A percentile compares a stretch with the other conserved stretches of the same genome.
Conservation (phyloP, 2,113 vertebrate genomes). For the Pelobates fuscus region DNA sequence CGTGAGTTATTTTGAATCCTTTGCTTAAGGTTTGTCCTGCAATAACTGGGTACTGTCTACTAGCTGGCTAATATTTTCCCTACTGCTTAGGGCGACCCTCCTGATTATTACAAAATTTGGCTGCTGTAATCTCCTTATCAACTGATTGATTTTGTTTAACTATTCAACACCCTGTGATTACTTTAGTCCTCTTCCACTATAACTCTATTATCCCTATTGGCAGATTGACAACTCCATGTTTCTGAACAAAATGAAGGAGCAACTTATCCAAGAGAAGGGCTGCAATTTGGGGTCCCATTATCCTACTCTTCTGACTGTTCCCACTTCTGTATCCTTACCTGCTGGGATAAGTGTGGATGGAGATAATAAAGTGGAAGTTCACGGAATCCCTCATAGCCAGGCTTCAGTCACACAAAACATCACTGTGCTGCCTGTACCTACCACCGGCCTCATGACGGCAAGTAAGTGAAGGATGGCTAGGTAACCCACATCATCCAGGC, state of each 20-base stretch:
- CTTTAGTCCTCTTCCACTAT: neutral
- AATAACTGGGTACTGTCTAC: no score
- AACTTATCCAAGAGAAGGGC: slow-evolving; percentile 89
- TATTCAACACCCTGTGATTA: neutral
- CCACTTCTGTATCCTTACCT: slow-evolving; percentile 82
- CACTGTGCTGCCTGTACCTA: slow-evolving; percentile 91
- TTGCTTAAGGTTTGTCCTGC: no score
- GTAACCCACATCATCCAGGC: neutral
- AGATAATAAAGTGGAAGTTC: slow-evolving; percentile 66
- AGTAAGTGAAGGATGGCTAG: slow-evolving; percentile 66
- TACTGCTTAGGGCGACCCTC: no score
- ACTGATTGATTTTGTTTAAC: no score
- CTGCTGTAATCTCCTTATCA: no score
- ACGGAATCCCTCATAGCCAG: slow-evolving; percentile 84
- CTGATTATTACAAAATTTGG: no score
- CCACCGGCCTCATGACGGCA: slow-evolving; percentile 94
- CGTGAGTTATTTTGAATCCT: no score
- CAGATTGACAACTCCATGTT: slow-evolving; percentile 98
- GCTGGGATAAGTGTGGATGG: slow-evolving; percentile 78
- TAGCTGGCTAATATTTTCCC: no score
- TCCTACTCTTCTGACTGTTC: slow-evolving; percentile 90
- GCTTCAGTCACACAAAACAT: slow-evolving; percentile 91
- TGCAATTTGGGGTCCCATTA: slow-evolving; percentile 86
- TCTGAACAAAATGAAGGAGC: slow-evolving; percentile 97
- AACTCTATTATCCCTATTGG: neutral